Evolutionary conservation across 2,797 vertebrate species (phyloP).

Genomic region (Gymnocypris eckloni): DNA sequence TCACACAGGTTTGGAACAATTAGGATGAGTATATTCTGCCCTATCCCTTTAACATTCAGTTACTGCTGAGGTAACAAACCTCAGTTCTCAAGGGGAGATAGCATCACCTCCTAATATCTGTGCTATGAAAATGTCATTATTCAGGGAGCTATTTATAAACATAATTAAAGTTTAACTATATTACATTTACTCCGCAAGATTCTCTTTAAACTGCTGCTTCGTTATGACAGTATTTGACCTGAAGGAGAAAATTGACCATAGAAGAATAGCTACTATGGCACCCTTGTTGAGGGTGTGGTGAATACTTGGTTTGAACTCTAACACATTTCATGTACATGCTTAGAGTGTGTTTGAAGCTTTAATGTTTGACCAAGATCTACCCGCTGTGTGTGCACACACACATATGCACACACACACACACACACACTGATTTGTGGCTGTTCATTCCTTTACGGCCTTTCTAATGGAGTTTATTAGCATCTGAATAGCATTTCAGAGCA

Average conservation of each 20-base stretch:
- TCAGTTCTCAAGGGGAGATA: background rate
- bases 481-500: conserved; percentile 61
- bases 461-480: conserved; percentile 73
- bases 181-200: background rate
- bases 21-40: background rate
- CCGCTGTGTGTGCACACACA: background rate
- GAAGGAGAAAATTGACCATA: background rate
- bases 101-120: background rate
- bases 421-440: conserved; percentile 58
- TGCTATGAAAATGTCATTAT: background rate
- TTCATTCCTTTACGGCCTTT: conserved; percentile 55
- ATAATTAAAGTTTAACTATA: background rate
- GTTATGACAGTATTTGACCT: background rate
- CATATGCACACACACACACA: background rate
- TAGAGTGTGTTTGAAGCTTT: background rate
- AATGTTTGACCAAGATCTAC: background rate
- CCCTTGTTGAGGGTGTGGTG: background rate
- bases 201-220: background rate
- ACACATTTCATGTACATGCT: conserved; percentile 18
- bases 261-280: background rate
- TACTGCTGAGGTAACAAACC: background rate
- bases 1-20: background rate
- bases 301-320: background rate
- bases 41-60: background rate
- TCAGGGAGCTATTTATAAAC: background rate